These are phyloP conservation scores for Sylvia borin DNA, from an alignment of 2,797 vertebrate species.

Conservation along the genomic window DNA sequence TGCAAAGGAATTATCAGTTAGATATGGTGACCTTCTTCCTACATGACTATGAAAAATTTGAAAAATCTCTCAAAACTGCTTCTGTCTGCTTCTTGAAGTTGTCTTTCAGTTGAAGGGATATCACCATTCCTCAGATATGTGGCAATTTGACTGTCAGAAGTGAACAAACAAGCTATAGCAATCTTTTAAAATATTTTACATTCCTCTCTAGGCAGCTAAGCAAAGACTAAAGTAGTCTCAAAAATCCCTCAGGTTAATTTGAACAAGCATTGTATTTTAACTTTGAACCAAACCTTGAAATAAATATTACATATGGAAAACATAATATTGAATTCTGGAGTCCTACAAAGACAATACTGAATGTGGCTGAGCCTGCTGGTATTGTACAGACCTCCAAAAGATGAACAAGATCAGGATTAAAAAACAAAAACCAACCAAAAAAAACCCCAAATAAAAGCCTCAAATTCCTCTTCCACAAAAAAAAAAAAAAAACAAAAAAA, in stretches of 20 bases:
- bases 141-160: background rate
- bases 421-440: background rate
- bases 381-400: background rate
- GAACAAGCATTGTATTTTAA: background rate
- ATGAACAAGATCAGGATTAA: background rate
- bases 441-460: background rate
- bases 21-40: background rate
- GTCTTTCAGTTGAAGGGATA: slow-evolving; percentile 17
- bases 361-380: background rate
- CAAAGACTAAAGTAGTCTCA: background rate
- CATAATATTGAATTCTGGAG: background rate
- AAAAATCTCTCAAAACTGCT: background rate
- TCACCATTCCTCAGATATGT: slow-evolving; percentile 1
- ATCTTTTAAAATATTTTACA: slow-evolving; percentile 28
- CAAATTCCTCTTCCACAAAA: background rate
- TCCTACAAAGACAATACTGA: background rate
- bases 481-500: background rate
- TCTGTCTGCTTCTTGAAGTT: background rate
- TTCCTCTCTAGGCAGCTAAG: slow-evolving; percentile 14
- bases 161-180: background rate
- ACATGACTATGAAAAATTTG: background rate
- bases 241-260: background rate
- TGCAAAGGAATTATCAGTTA: background rate
- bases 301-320: slow-evolving; percentile 52
- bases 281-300: slow-evolving; percentile 49